Evolutionary conservation across 2,888 invertebrate species (phyloP).

Genomic region (Drosophila macrospina): DNA sequence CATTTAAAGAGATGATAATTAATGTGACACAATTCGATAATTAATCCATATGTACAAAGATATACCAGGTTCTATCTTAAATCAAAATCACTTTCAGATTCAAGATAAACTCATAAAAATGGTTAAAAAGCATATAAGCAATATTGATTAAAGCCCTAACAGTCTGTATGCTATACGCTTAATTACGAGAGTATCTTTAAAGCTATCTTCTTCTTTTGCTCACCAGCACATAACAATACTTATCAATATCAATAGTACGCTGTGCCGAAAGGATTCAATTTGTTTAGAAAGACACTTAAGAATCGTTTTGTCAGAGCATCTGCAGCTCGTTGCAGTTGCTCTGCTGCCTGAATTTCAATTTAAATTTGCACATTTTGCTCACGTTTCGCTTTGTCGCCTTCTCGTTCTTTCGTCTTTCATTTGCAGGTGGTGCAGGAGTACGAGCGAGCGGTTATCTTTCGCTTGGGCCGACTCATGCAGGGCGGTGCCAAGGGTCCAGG

Average conservation of each 20-base stretch:
- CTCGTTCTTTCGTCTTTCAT: constrained; percentile 12
- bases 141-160: background rate
- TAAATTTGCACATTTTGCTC: constrained; percentile 42
- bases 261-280: background rate
- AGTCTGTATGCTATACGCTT: background rate
- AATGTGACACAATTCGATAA: no score
- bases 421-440: constrained; percentile 97
- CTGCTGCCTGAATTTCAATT: constrained; percentile 44
- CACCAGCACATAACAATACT: background rate
- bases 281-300: constrained; percentile 7
- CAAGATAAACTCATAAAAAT: no score
- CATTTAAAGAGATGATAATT: no score
- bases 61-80: no score
- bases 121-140: no score
- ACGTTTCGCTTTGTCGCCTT: constrained; percentile 9
- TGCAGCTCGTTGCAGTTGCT: constrained; percentile 28
- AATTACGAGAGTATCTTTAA: background rate
- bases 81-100: no score
- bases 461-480: constrained; percentile 93
- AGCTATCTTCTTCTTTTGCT: background rate
- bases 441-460: constrained; percentile 97
- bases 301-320: constrained; percentile 28
- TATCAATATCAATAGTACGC: constrained; percentile 9
- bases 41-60: no score
- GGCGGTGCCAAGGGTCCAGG: constrained; percentile 98